Conservation (phyloP, 2,113 vertebrate species). For the Rhizomys pruinosus region DNA sequence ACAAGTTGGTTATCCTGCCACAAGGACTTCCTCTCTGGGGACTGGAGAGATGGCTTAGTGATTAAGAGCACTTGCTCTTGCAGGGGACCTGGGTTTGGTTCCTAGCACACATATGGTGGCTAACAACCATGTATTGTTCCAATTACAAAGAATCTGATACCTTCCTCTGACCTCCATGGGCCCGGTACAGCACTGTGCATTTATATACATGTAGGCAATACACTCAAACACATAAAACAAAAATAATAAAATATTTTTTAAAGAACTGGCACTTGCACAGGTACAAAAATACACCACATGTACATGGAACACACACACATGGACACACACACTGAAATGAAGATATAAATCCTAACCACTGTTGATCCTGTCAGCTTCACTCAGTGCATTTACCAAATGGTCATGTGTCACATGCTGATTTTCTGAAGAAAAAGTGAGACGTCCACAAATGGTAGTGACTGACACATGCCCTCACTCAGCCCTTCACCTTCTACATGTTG, state of each 20-base stretch:
- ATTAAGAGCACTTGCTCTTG: too few relatives aligned
- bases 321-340: neutral
- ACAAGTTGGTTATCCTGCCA: too few relatives aligned
- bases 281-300: too few relatives aligned
- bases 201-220: neutral
- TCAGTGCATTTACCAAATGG: neutral
- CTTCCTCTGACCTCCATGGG: too few relatives aligned
- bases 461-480: neutral
- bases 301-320: neutral
- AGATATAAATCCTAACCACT: neutral
- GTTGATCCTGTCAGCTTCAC: neutral
- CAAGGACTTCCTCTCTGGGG: too few relatives aligned
- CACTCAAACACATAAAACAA: neutral
- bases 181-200: too few relatives aligned
- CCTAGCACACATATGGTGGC: too few relatives aligned
- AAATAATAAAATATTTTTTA: neutral
- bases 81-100: too few relatives aligned
- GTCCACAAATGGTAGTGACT: neutral
- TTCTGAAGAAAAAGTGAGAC: neutral
- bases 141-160: too few relatives aligned
- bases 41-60: too few relatives aligned
- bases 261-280: neutral
- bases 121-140: too few relatives aligned
- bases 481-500: neutral
- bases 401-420: neutral